Base-by-base conservation (phyloP, 2,888 invertebrate genomes). In the Nebria salina region DNA sequence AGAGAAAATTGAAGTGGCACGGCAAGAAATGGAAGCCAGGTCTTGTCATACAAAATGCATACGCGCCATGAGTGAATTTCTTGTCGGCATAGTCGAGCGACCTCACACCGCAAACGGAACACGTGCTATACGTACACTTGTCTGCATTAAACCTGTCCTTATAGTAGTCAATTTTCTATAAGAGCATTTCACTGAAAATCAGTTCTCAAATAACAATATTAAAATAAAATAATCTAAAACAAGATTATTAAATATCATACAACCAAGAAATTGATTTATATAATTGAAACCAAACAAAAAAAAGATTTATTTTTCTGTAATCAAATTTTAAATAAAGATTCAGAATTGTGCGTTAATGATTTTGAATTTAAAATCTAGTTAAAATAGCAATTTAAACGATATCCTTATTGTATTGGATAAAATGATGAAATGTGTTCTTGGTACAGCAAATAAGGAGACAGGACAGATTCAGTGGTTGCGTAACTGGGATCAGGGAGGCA, bases 41-140 rank as follows among this genome's bases (percentile, higher is more conserved):
- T 86, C 85, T 85, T 85, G 86, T 86, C 87, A 87, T 88, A 86
- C 86, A 88, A 87, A 86, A 88, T 88, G 87, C 86, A 88, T 88
- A 79, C 66, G 87, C 84, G 84, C 84, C 85, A 87, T 86, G 86
- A 88, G 87, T 87, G 87, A 86, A 88, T 87, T 87, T 86, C 86
- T 85, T 85, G 84, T 83, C 73, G 66, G 74, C 79, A 73, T 8
- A 54, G 7, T 54, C 54, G 54, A 54, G 6, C 54, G 7, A 54
- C 54, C 54, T 2, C 34, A 68, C 34, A 42, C 34, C 34, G 34
- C 34, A n/a, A 72, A 72, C 34, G 72, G n/a, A 72, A n/a, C 42
- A 72, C 42, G 72, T 72, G 68, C 34, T 34, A 34, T 34, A 34
- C 5, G 5, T 34, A 2, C 54, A 54, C 54, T 54, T 54, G 54